These are phyloP conservation scores for Conus betulinus DNA, from an alignment of 1,140 invertebrate species.

Conservation along the genomic window DNA sequence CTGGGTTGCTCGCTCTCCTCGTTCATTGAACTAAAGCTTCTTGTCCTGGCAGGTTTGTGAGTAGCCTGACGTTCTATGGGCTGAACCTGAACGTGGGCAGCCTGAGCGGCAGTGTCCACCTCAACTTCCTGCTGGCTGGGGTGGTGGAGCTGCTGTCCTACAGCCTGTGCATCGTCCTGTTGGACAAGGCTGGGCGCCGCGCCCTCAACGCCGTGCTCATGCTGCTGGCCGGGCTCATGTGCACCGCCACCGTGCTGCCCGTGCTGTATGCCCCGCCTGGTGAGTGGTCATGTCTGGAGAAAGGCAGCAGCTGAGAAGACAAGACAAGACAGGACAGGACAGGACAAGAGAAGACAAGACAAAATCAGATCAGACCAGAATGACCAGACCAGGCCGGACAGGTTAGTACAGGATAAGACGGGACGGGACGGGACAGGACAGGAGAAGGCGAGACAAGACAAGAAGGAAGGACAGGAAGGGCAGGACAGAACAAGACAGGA, in stretches of 20 bases:
- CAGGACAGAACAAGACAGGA: too few species aligned
- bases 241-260: slow-evolving; percentile 58
- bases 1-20: too few species aligned
- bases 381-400: too few species aligned
- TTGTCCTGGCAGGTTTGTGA: slow-evolving; percentile 79
- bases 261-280: slow-evolving; percentile 52
- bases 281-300: slow-evolving; percentile 30
- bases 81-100: slow-evolving; percentile 77
- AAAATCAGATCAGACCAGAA: too few species aligned
- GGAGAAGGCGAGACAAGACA: too few species aligned
- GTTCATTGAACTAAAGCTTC: too few species aligned
- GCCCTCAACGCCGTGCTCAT: slow-evolving; percentile 52
- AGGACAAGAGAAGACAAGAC: too few species aligned
- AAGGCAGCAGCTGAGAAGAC: too few species aligned
- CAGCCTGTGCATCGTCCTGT: slow-evolving; percentile 78
- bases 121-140: slow-evolving; percentile 74
- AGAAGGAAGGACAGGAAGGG: too few species aligned
- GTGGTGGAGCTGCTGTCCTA: slow-evolving; percentile 87
- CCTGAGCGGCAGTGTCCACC: slow-evolving; percentile 62
- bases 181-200: slow-evolving; percentile 59
- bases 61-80: slow-evolving; percentile 80
- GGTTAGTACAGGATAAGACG: too few species aligned
- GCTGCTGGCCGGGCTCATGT: slow-evolving; percentile 61
- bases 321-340: too few species aligned
- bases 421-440: too few species aligned